These are phyloP conservation scores for Ciconia stormi DNA, from an alignment of 2,113 vertebrate genomes.

Conservation along the genomic window DNA sequence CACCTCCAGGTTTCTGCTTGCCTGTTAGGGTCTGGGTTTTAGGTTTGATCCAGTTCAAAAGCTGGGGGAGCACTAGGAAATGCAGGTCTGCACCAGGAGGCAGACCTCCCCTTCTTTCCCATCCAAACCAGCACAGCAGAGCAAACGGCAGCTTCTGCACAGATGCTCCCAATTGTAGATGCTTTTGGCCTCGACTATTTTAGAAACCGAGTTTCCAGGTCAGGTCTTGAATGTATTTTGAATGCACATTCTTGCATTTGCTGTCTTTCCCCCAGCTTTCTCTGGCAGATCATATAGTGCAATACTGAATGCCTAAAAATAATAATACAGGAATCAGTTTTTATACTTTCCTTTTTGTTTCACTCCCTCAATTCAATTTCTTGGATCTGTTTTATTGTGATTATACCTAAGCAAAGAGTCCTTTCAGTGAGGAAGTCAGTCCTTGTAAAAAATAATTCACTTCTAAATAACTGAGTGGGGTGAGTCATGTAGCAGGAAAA, in stretches of 20 bases:
- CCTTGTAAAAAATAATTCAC: not conserved
- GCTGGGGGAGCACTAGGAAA: not conserved
- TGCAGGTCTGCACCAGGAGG: not conserved
- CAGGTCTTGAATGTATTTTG: not conserved
- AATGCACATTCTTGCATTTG: not conserved
- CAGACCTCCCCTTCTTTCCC: not conserved
- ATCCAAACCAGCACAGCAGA: rapidly evolving
- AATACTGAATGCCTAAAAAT: not conserved
- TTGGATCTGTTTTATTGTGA: not conserved
- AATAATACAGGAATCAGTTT: not conserved
- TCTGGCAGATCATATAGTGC: not conserved
- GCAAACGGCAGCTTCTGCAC: not conserved
- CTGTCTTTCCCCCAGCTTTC: not conserved
- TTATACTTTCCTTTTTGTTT: not conserved
- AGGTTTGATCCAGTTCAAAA: not conserved
- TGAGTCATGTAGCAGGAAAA: slow-evolving; percentile 28
- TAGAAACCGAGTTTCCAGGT: not conserved
- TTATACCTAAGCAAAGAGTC: not conserved
- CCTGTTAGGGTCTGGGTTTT: not conserved
- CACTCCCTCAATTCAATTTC: not conserved
- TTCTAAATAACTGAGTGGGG: slow-evolving; percentile 20
- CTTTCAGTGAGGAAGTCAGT: not conserved
- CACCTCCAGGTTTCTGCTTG: not conserved
- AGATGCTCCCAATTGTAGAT: not conserved
- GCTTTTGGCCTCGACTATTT: not conserved